phyloP scores from a whole-genome alignment of 2,888 invertebrate genomes.

The Drosophila austrosaltans region DNA sequence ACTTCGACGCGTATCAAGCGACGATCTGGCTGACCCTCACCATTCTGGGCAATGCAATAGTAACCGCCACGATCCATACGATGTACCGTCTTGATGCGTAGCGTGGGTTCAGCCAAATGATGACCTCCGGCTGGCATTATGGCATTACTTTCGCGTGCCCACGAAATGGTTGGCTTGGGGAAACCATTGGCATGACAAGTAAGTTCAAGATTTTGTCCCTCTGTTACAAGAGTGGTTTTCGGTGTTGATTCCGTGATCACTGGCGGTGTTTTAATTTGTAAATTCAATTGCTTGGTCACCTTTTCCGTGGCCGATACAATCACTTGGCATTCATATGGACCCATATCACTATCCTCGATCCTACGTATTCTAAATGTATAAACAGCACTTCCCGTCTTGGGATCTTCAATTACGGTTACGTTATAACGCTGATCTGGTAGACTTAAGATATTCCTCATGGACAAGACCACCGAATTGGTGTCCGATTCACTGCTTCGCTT shows the following conservation, averaged over 20 bases:
- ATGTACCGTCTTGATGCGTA: conserved; percentile 78
- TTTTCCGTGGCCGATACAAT: conserved; percentile 80
- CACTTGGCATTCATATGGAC: conserved; percentile 82
- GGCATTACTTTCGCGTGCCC: conserved; percentile 88
- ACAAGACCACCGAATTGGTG: conserved; percentile 78
- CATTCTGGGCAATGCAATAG: conserved; percentile 82
- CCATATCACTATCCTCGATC: conserved; percentile 81
- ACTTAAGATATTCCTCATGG: conserved; percentile 79
- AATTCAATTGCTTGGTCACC: conserved; percentile 75
- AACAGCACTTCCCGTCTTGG: conserved; percentile 66
- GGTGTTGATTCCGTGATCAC: conserved; percentile 79
- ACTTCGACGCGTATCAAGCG: conserved; percentile 81
- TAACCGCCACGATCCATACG: conserved; percentile 82
- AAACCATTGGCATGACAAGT: conserved; percentile 91
- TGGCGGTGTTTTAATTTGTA: conserved; percentile 81
- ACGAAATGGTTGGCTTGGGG: conserved; percentile 88
- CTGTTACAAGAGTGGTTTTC: conserved; percentile 74
- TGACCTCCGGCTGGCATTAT: conserved; percentile 82
- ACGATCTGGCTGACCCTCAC: conserved; percentile 80
- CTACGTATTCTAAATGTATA: conserved; percentile 81
- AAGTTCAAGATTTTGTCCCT: conserved; percentile 82
- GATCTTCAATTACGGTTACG: conserved; percentile 69
- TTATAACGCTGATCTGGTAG: conserved; percentile 80
- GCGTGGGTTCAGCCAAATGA: conserved; percentile 70
- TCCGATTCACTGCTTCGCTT: conserved; percentile 76